phyloP scores from a whole-genome alignment of 1,140 invertebrate genomes.

The Capitella teleta region DNA sequence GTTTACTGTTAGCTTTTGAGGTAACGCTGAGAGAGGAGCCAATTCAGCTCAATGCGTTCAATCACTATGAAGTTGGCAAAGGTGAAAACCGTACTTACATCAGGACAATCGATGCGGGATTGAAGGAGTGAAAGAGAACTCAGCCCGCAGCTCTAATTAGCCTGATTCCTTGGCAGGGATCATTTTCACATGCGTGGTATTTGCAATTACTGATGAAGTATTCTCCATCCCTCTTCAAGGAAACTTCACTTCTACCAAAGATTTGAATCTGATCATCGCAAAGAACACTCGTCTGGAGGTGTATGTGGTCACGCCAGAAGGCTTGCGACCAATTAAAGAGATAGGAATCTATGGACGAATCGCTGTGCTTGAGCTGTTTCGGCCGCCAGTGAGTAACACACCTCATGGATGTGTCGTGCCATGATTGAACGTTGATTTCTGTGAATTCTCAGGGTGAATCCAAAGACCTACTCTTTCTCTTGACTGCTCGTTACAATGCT shows the following conservation, averaged over 20 bases:
- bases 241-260: slow-evolving; percentile 86
- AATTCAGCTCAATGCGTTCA: too few relatives aligned
- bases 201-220: neutral
- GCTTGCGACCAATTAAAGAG: slow-evolving; percentile 86
- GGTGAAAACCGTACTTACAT: neutral
- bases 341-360: slow-evolving; percentile 88
- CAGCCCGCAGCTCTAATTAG: neutral
- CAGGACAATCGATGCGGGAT: neutral
- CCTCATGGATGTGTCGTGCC: neutral
- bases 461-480: slow-evolving; percentile 87
- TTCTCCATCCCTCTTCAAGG: slow-evolving; percentile 49
- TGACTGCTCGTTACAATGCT: slow-evolving; percentile 84
- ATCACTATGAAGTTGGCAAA: neutral
- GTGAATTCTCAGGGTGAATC: slow-evolving; percentile 59
- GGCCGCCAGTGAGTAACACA: slow-evolving; percentile 63
- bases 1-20: too few relatives aligned
- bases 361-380: slow-evolving; percentile 84
- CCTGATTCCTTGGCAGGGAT: neutral
- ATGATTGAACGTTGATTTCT: neutral
- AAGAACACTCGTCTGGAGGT: slow-evolving; percentile 93
- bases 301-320: slow-evolving; percentile 91
- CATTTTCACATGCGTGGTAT: neutral
- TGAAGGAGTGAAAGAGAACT: neutral
- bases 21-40: too few relatives aligned
- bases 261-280: slow-evolving; percentile 89